Conservation (phyloP, 2,797 vertebrate genomes). For the Pygocentrus nattereri region DNA sequence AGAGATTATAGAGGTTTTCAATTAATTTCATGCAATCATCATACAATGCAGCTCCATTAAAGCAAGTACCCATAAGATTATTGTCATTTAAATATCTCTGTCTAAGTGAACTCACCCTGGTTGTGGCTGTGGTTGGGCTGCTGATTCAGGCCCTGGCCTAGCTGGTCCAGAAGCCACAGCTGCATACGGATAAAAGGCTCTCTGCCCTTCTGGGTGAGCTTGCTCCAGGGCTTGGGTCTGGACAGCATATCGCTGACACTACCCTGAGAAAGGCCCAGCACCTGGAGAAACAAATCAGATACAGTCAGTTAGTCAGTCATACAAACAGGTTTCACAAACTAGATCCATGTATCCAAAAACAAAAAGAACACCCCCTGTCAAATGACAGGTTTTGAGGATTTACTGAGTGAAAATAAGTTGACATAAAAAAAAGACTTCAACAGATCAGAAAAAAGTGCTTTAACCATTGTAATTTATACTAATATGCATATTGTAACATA, state of each 20-base stretch:
- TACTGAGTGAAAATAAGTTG: too few species aligned
- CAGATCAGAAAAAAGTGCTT: too few species aligned
- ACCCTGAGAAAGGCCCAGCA: conserved; percentile 97
- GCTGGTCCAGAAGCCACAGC: conserved; percentile 95
- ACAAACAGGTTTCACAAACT: not conserved
- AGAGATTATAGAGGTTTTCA: not conserved
- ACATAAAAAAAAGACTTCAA: too few species aligned
- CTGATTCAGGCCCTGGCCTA: conserved; percentile 88
- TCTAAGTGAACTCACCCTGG: conserved; percentile 68
- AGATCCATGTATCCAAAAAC: not conserved
- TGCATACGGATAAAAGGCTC: conserved; percentile 99
- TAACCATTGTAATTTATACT: too few species aligned
- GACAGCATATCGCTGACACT: conserved; percentile 99
- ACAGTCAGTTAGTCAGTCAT: not conserved
- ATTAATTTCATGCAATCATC: not conserved
- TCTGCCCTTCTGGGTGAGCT: conserved; percentile 96
- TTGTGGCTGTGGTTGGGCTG: conserved; percentile 70
- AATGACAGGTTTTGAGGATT: too few species aligned
- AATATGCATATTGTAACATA: too few species aligned
- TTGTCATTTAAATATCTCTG: too few species aligned
- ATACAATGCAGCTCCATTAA: too few species aligned
- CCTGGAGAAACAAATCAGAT: conserved; percentile 75
- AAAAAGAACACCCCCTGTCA: too few species aligned
- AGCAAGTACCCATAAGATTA: too few species aligned
- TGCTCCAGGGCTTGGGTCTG: conserved; percentile 97